These are phyloP conservation scores for Magallana ariakensis DNA, from an alignment of 1,140 invertebrate genomes.

Conservation along the genomic window DNA sequence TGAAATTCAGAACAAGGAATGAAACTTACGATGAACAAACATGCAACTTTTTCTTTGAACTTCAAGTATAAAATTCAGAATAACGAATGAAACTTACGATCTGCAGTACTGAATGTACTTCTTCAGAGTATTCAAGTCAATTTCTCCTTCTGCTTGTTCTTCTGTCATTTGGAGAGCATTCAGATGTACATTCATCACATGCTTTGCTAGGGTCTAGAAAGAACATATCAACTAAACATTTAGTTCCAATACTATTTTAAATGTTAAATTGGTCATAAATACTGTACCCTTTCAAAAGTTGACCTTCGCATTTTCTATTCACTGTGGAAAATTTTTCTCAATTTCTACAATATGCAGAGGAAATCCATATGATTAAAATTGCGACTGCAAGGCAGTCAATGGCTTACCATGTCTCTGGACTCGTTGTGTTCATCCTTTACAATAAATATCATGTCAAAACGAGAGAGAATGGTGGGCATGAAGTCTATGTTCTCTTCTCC, in stretches of 20 bases:
- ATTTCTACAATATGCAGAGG: too few species aligned
- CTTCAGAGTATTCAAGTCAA: conserved; percentile 92
- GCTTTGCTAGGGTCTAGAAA: conserved; percentile 92
- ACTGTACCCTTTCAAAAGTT: too few species aligned
- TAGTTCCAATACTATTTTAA: too few species aligned
- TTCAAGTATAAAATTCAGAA: not conserved
- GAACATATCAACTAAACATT: conserved; percentile 17
- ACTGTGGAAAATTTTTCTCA: too few species aligned
- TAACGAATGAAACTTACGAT: conserved; percentile 81
- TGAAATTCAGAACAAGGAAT: too few species aligned
- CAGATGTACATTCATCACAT: conserved; percentile 97
- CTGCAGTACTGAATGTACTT: conserved; percentile 97
- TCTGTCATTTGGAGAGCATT: conserved; percentile 85
- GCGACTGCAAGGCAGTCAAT: too few species aligned
- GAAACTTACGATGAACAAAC: too few species aligned
- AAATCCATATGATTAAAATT: too few species aligned
- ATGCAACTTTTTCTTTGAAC: too few species aligned
- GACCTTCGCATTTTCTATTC: too few species aligned
- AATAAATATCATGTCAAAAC: conserved; percentile 99
- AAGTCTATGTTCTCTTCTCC: conserved; percentile 99
- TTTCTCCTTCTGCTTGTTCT: conserved; percentile 84
- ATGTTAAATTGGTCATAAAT: too few species aligned
- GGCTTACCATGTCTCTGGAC: conserved; percentile 88
- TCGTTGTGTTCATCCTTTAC: conserved; percentile 98
- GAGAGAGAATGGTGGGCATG: conserved; percentile 99